A percentile compares a stretch with the other conserved stretches of the same genome.
Conservation (phyloP, 2,113 vertebrate genomes). For the Leucopternis melanops region DNA sequence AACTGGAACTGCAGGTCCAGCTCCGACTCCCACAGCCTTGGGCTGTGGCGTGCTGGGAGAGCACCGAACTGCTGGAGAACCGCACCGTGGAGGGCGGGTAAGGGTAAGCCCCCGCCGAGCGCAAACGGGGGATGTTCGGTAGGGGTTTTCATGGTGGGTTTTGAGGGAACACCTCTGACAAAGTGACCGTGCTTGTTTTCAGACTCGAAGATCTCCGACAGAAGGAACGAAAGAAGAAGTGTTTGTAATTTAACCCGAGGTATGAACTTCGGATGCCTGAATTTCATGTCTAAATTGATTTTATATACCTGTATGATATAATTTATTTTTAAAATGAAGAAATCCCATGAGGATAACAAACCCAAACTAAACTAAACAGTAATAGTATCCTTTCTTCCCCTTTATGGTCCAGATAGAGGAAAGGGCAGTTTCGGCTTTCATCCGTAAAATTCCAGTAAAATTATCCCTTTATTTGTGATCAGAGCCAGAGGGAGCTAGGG, state of each 20-base stretch:
- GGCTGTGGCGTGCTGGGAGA: background rate
- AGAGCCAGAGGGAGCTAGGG: background rate
- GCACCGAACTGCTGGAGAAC: background rate
- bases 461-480: background rate
- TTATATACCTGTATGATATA: background rate
- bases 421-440: background rate
- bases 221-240: background rate
- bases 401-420: background rate
- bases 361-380: background rate
- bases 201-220: background rate
- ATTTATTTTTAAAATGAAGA: background rate
- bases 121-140: background rate
- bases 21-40: background rate
- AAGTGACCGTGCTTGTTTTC: background rate
- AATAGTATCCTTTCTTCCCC: background rate
- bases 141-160: background rate
- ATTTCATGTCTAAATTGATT: background rate
- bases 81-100: fast-evolving
- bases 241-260: background rate
- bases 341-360: background rate
- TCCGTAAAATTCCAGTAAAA: background rate
- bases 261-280: background rate
- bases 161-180: background rate
- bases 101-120: fast-evolving
- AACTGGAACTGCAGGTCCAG: conserved; percentile 2